A percentile compares a stretch with the other conserved stretches of the same genome.
These are phyloP conservation scores for Drosophila algonquin DNA, from an alignment of 2,888 invertebrate species.

Conservation along the genomic window DNA sequence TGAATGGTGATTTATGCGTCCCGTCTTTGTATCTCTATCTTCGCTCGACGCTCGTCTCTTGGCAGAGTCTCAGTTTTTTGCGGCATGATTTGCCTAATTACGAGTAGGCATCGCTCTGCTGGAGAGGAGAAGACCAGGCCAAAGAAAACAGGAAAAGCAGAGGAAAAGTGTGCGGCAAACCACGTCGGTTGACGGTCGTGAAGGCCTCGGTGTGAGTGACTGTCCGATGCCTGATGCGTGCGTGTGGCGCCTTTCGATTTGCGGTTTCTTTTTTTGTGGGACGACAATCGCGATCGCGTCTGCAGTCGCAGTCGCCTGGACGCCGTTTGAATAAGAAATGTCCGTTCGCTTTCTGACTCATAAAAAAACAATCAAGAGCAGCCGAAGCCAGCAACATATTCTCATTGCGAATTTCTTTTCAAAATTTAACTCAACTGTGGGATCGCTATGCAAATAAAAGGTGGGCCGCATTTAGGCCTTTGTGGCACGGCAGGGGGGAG, in stretches of 20 bases:
- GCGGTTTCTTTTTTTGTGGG: conserved; percentile 33
- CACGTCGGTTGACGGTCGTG: conserved; percentile 40
- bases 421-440: conserved; percentile 67
- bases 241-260: conserved; percentile 72
- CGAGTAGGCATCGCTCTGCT: conserved; percentile 50
- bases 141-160: conserved; percentile 14
- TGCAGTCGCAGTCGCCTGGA: conserved; percentile 50
- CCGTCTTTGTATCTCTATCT: conserved; percentile 63
- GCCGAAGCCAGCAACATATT: conserved; percentile 30
- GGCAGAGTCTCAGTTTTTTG: conserved; percentile 61
- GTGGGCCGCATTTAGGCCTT: conserved; percentile 51
- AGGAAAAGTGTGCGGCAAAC: conserved; percentile 32
- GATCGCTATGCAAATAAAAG: conserved; percentile 69
- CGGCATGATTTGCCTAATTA: conserved; percentile 65
- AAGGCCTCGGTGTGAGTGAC: conserved; percentile 32
- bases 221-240: conserved; percentile 72
- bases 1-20: conserved; percentile 70
- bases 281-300: conserved; percentile 52
- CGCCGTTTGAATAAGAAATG: conserved; percentile 71
- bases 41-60: conserved; percentile 27
- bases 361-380: conserved; percentile 31
- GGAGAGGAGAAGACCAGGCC: conserved; percentile 39
- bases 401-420: conserved; percentile 66
- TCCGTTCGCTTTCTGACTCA: conserved; percentile 52
- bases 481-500: not conserved